Base-by-base conservation (phyloP, 1,140 invertebrate genomes). In the Aphidius gifuensis region DNA sequence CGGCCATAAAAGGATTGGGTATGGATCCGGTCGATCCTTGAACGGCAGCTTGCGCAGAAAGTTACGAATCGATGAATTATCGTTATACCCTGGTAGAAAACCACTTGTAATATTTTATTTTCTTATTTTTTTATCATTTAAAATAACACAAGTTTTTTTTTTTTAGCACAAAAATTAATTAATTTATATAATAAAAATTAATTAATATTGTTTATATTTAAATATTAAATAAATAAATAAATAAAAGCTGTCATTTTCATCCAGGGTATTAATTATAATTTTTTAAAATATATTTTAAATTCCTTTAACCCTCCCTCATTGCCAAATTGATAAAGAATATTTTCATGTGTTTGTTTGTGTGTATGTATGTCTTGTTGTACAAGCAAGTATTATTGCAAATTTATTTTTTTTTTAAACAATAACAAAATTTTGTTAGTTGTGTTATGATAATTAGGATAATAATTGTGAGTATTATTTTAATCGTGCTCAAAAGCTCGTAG, bases 41-140 rank as follows among this genome's bases (percentile, higher is more conserved):
- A 69, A 72, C 78, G 79, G 86, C 85, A 85, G 87, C 86, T 88
- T 88, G 86, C 84, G 80, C 79, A 85, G 75, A 83, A 82, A 79
- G 72, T 74, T 67, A 69, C 69, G 23, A 32, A 32, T 55, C 53
- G 43, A 44, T 11, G 43, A 40, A 16, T 55, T 55, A 42, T 55
- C 7, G 53, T n/a, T 39, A 32, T 32, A 32, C 23, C 23, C 23
- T 32, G 23, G 23, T 32, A 32, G 66, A 74, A 71, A 66, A 68
- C 74, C 69, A 69, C 68, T 66, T 55, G 60, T 58, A 44, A 9
- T 44, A 40, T 50, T 48, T 60, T 42, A 40, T 60, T 49, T 39
- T 50, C 42, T 50, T 7, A 7, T 50, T 48, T 50, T 60, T 59
- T 50, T 21, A 4, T 53, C 2, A 43, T 42, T 42, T 45, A 16